A percentile compares a stretch with the other conserved stretches of the same genome.
phyloP scores from a whole-genome alignment of 92 coral and sea anemone genomes.

The Epizoanthus illoricatus region DNA sequence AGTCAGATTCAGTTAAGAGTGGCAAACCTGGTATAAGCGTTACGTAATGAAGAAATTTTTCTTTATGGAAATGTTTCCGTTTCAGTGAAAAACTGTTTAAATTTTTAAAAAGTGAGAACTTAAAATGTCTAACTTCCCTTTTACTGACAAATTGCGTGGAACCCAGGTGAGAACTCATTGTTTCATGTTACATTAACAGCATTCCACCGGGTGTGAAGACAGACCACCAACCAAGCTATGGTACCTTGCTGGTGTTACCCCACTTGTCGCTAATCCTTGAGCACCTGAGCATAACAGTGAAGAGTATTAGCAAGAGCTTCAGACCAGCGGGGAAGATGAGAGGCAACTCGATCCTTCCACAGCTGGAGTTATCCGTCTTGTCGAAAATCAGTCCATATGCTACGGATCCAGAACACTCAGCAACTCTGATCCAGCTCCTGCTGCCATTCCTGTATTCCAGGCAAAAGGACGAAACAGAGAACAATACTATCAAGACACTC shows the following conservation, averaged over 20 bases:
- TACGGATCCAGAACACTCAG: conserved; percentile 70
- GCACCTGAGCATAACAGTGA: conserved; percentile 71
- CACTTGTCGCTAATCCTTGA: conserved; percentile 66
- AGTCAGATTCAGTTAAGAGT: no score
- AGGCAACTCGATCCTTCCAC: conserved; percentile 68
- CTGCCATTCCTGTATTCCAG: conserved; percentile 67
- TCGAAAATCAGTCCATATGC: conserved; percentile 92
- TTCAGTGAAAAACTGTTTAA: no score
- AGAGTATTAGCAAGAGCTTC: conserved; percentile 54
- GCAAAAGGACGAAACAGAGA: conserved; percentile 77
- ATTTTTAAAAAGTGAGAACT: no score
- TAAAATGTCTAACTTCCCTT: no score
- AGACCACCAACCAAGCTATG: conserved; percentile 42
- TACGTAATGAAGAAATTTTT: no score
- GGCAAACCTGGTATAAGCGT: no score
- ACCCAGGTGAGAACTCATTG: background rate
- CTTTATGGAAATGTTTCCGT: no score
- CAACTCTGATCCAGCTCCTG: conserved; percentile 60
- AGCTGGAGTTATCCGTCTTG: conserved; percentile 80
- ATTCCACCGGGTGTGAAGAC: conserved; percentile 3
- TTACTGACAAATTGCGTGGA: no score
- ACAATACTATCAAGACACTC: conserved; percentile 69
- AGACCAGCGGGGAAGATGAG: conserved; percentile 54
- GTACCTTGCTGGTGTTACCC: conserved; percentile 73
- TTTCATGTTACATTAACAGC: background rate